Conservation (phyloP, 2,888 invertebrate species). For the Drosophila ustulata region DNA sequence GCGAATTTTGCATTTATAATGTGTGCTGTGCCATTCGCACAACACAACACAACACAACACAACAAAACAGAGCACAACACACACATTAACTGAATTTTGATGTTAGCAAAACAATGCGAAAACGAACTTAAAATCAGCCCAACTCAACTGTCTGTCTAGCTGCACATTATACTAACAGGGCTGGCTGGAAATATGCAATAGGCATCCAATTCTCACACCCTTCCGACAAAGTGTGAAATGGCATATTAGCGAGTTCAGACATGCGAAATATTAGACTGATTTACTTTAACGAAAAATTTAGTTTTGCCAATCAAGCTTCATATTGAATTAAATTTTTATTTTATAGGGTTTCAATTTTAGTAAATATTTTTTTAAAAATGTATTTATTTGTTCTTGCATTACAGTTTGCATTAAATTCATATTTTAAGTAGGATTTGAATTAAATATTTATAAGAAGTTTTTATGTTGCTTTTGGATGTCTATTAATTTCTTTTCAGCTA, state of each 20-base stretch:
- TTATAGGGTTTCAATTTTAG: background rate
- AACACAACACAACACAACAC: slow-evolving; percentile 22
- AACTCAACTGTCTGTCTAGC: slow-evolving; percentile 9
- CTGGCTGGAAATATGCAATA: slow-evolving; percentile 17
- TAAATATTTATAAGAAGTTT: no score
- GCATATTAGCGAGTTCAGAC: slow-evolving; percentile 4
- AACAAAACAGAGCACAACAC: slow-evolving; percentile 23
- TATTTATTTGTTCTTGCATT: no score
- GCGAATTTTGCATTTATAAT: slow-evolving; percentile 81
- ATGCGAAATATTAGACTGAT: background rate
- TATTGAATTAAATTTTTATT: background rate
- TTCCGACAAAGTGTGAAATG: background rate
- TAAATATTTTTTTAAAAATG: background rate
- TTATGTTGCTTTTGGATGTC: no score
- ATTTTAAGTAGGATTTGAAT: no score
- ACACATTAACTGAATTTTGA: slow-evolving; percentile 58
- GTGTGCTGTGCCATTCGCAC: slow-evolving; percentile 38
- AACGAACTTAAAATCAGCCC: slow-evolving; percentile 15
- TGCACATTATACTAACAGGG: slow-evolving; percentile 3
- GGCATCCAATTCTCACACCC: slow-evolving; percentile 13
- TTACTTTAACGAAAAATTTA: background rate
- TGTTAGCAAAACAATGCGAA: slow-evolving; percentile 46
- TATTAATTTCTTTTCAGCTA: no score
- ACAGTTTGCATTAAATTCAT: no score
- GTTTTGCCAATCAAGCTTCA: no score